Percentiles rank a stretch among this genome's conserved stretches.
These are phyloP conservation scores for Pseudochirops corinnae DNA, from an alignment of 2,797 vertebrate genomes.

Conservation along the genomic window DNA sequence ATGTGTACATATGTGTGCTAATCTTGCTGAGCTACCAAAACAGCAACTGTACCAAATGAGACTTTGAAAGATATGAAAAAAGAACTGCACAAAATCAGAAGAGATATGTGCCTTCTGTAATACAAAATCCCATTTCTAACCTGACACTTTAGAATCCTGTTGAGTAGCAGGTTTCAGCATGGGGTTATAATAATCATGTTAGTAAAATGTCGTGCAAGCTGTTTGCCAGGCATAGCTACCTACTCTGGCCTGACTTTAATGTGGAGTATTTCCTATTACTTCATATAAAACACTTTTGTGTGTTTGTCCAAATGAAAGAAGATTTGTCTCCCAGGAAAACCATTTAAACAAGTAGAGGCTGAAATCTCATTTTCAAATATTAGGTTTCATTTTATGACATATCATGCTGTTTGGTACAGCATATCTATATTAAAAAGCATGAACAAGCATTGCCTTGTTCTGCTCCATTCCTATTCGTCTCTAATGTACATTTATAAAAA, in stretches of 20 bases:
- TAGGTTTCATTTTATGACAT: conserved; percentile 75
- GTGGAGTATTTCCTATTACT: conserved; percentile 50
- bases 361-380: conserved; percentile 74
- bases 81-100: conserved; percentile 42
- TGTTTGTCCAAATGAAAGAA: conserved; percentile 76
- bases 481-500: conserved; percentile 79
- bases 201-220: neutral
- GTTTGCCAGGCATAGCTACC: neutral
- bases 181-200: neutral
- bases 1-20: neutral
- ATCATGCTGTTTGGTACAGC: conserved; percentile 73
- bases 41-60: neutral
- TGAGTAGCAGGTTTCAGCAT: neutral
- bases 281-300: conserved; percentile 62
- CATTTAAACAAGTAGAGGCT: conserved; percentile 57
- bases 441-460: conserved; percentile 77
- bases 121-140: conserved; percentile 51
- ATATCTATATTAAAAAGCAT: conserved; percentile 77
- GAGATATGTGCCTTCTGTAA: neutral
- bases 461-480: conserved; percentile 49
- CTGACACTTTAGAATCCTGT: neutral
- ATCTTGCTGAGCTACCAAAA: neutral
- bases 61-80: conserved; percentile 1
- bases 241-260: neutral
- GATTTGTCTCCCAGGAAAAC: conserved; percentile 81